These are phyloP conservation scores for Cryptomyrus ogoouensis DNA, from an alignment of 2,113 vertebrate species.

Conservation along the genomic window DNA sequence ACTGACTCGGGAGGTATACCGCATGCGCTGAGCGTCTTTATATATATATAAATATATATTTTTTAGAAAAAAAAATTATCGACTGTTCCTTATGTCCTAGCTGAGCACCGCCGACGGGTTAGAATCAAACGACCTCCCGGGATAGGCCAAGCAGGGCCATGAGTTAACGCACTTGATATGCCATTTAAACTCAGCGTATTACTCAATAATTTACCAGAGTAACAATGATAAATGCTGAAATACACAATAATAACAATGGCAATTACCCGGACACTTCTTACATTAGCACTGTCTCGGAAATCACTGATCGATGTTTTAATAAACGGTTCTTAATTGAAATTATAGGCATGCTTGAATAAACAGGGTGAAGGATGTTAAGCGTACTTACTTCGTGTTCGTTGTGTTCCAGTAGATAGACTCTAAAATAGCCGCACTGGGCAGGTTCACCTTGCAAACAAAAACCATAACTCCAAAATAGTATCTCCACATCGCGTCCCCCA, in stretches of 20 bases:
- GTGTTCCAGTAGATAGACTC: slow-evolving; percentile 99
- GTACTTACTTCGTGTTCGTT: slow-evolving; percentile 93
- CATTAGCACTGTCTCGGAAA: not conserved
- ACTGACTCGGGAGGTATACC: not conserved
- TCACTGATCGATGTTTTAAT: not conserved
- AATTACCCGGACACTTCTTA: not conserved
- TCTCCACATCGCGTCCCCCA: slow-evolving; percentile 84
- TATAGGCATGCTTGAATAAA: slow-evolving; percentile 7
- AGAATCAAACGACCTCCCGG: not conserved
- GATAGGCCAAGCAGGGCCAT: not conserved
- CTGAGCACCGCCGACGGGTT: not conserved
- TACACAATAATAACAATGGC: not conserved
- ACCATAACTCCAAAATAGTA: slow-evolving; percentile 87
- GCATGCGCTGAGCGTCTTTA: not conserved
- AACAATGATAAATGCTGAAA: not conserved
- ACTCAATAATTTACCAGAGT: not conserved
- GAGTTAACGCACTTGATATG: not conserved
- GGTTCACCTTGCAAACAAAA: slow-evolving; percentile 82
- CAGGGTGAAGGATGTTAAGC: not conserved
- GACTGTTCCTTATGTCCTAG: not conserved
- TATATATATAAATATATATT: not conserved
- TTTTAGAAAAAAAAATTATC: not conserved
- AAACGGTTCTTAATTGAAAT: slow-evolving; percentile 9
- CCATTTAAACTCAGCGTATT: not conserved
- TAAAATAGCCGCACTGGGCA: slow-evolving; percentile 84